phyloP scores from a whole-genome alignment of 2,113 vertebrate genomes.

The Orientallactaga bullata region DNA sequence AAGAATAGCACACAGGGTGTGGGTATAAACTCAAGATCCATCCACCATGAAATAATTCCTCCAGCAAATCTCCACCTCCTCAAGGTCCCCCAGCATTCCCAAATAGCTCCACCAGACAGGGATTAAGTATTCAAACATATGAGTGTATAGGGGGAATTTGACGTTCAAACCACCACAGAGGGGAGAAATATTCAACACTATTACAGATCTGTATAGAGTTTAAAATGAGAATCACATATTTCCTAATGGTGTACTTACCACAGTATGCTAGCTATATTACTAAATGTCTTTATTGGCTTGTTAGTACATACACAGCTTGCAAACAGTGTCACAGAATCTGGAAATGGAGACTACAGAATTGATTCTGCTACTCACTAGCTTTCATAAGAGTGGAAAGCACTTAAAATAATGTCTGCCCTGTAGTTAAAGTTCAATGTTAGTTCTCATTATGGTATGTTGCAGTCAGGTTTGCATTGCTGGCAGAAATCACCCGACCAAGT shows the following conservation, averaged over 20 bases:
- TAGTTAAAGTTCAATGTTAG: not conserved
- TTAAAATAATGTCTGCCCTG: not conserved
- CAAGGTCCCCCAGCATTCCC: no score
- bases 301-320: not conserved
- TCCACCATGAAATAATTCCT: not conserved
- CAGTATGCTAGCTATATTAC: not conserved
- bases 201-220: conserved; percentile 27
- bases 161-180: no score
- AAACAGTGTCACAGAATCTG: conserved; percentile 20
- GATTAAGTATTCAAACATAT: no score
- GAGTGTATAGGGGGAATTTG: no score
- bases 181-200: not conserved
- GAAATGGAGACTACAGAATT: not conserved
- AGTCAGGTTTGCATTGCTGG: no score
- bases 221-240: conserved; percentile 50
- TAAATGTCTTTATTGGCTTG: conserved; percentile 30
- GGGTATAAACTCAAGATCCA: no score
- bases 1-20: no score
- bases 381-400: not conserved
- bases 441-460: no score
- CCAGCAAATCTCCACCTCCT: no score
- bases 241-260: not conserved
- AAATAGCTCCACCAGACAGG: no score
- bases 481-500: no score
- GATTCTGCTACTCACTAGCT: conserved; percentile 56